These are phyloP conservation scores for Sarcophaga carnaria DNA, from an alignment of 2,888 invertebrate species.

Conservation along the genomic window DNA sequence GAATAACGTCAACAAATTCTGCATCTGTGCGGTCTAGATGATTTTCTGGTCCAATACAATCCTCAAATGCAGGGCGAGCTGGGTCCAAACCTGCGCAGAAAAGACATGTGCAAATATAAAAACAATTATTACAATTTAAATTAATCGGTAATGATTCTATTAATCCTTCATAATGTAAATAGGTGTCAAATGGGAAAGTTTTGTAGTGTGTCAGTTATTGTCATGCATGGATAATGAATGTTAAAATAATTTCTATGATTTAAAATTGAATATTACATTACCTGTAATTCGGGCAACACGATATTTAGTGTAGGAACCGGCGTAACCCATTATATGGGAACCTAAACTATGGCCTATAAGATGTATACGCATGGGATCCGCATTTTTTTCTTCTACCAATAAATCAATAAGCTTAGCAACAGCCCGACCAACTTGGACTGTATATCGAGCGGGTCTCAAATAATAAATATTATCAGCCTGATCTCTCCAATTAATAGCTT, in stretches of 20 bases:
- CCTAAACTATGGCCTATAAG: slow-evolving; percentile 84
- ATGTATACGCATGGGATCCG: slow-evolving; percentile 78
- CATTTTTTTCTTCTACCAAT: slow-evolving; percentile 78
- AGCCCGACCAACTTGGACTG: slow-evolving; percentile 79
- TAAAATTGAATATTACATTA: slow-evolving; percentile 68
- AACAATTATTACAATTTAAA: not conserved
- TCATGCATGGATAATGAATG: not conserved
- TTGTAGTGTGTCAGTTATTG: not conserved
- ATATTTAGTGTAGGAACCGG: slow-evolving; percentile 82
- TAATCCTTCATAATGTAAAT: no score
- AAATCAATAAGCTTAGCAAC: slow-evolving; percentile 80
- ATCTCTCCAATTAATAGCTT: slow-evolving; percentile 80
- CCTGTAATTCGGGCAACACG: slow-evolving; percentile 85
- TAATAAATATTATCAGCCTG: slow-evolving; percentile 81
- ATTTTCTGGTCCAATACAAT: slow-evolving; percentile 80
- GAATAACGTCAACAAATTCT: slow-evolving; percentile 88
- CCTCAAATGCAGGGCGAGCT: slow-evolving; percentile 82
- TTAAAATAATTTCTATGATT: not conserved
- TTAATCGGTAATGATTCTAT: no score
- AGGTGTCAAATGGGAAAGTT: no score
- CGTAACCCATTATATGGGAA: slow-evolving; percentile 85
- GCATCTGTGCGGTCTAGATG: slow-evolving; percentile 86
- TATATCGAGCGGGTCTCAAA: slow-evolving; percentile 79
- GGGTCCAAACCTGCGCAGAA: slow-evolving; percentile 84
- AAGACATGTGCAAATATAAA: not conserved